Conservation (phyloP, 2,113 vertebrate species). For the Trematomus loennbergii region DNA sequence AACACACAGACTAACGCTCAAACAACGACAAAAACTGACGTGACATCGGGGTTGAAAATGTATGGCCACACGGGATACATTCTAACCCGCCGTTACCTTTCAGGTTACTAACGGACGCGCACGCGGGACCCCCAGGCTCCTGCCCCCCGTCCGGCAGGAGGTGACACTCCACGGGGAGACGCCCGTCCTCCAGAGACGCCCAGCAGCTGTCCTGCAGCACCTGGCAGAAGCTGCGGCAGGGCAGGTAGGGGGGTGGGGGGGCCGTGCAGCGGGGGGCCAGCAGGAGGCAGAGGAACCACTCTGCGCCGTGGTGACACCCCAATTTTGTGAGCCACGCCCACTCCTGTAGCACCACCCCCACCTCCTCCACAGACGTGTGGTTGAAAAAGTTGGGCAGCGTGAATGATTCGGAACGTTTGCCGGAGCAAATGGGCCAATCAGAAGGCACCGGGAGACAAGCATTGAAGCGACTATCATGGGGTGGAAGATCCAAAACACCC, state of each 20-base stretch:
- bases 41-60: constrained; percentile 69
- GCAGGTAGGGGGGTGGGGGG: constrained; percentile 63
- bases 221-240: constrained; percentile 91
- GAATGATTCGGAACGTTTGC: constrained; percentile 71
- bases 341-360: constrained; percentile 74
- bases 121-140: constrained; percentile 81
- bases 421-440: constrained; percentile 83
- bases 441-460: constrained; percentile 82
- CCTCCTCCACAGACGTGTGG: constrained; percentile 83
- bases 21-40: constrained; percentile 18
- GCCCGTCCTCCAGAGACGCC: constrained; percentile 78
- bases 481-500: constrained; percentile 26
- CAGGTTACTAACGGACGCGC: constrained; percentile 81
- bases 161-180: constrained; percentile 88
- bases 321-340: constrained; percentile 87
- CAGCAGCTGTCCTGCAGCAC: constrained; percentile 90
- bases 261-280: constrained; percentile 84
- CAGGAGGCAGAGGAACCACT: constrained; percentile 93
- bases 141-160: constrained; percentile 85
- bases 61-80: constrained; percentile 65
- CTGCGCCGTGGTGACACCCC: constrained; percentile 87
- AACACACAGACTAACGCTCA: constrained; percentile 23
- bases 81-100: constrained; percentile 81
- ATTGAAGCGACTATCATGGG: constrained; percentile 37
- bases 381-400: constrained; percentile 89